Base-by-base conservation (phyloP, 2,888 invertebrate species). In the Macrosoma leucophasiata region DNA sequence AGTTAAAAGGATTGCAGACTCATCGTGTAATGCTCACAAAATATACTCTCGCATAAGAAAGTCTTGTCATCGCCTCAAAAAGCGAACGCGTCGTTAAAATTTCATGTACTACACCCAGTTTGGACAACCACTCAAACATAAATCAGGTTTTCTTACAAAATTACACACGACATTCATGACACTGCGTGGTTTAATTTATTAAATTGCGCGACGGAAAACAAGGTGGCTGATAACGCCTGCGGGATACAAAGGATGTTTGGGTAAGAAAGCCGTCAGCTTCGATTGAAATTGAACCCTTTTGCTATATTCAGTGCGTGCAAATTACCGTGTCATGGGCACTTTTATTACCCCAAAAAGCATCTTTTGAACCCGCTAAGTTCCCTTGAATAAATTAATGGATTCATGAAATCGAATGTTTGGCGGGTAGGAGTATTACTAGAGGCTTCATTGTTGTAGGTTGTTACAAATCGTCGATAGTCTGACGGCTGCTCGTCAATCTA, bases 101-200 rank as follows among this genome's bases (percentile, higher is more conserved):
- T 30, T 30, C 23, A 23, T 12, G 21, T n/a, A n/a, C n/a, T n/a
- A n/a, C n/a, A n/a, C n/a, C n/a, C n/a, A 14, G 5, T 5, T n/a
- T 23, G n/a, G 9, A 10, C 9, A 11, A 30, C 29, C 7, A 15
- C 25, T 13, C 24, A 15, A 27, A 17, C 39, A 47, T 48, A 51
- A 52, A 51, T 55, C 47, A 54, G 50, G 48, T 49, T n/a, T 50
- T 43, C 50, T 46, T 37, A 46, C 45, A 46, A 48, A 9, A 20
- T 33, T 25, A 22, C 23, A 29, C 19, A 31, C 10, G 26, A 37
- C 53, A 44, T 52, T 46, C 48, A 43, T 46, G 41, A 47, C 46
- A 51, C 42, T 39, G 40, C 43, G 35, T 38, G 52, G 62, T 59
- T 64, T 70, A 66, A 75, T 72, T 71, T 72, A 66, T 62, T 62